phyloP scores from a whole-genome alignment of 2,888 invertebrate genomes.

The Cantharis flavilabris region DNA sequence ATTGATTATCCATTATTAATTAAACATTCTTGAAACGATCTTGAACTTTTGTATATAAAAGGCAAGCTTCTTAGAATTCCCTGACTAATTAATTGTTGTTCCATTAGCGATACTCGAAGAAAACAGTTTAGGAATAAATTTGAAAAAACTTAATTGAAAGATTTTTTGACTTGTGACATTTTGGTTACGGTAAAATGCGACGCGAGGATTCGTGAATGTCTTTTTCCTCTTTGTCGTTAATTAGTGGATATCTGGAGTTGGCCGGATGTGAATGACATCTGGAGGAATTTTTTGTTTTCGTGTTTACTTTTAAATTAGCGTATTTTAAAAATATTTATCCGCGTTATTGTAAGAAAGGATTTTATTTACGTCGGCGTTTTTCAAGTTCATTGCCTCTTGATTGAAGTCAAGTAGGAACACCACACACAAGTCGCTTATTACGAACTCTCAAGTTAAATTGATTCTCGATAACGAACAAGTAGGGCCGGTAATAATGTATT shows the following conservation, averaged over 20 bases:
- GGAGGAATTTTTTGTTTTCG: not conserved
- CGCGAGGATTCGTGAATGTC: not conserved
- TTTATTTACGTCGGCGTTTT: constrained; percentile 1
- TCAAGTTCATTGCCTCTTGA: constrained; percentile 14
- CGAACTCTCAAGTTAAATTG: constrained; percentile 12
- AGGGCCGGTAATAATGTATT: constrained; percentile 1
- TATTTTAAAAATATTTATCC: not conserved
- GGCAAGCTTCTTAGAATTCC: not conserved
- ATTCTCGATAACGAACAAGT: not conserved
- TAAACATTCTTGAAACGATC: not conserved
- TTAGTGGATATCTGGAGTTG: not conserved
- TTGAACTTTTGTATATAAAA: not conserved
- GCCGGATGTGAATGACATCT: not conserved
- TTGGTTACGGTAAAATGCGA: not conserved
- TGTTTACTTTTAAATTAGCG: not conserved
- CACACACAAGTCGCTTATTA: constrained; percentile 8
- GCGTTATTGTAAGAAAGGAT: not conserved
- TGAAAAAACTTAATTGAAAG: not conserved
- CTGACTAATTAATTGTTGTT: not conserved
- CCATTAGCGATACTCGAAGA: not conserved
- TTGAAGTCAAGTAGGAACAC: constrained; percentile 6
- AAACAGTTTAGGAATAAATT: constrained; percentile 1
- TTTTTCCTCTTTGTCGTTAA: not conserved
- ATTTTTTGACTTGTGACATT: not conserved
- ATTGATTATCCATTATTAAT: constrained; percentile 1